Base-by-base conservation (phyloP, 2,797 vertebrate species). In the Choloepus didactylus region DNA sequence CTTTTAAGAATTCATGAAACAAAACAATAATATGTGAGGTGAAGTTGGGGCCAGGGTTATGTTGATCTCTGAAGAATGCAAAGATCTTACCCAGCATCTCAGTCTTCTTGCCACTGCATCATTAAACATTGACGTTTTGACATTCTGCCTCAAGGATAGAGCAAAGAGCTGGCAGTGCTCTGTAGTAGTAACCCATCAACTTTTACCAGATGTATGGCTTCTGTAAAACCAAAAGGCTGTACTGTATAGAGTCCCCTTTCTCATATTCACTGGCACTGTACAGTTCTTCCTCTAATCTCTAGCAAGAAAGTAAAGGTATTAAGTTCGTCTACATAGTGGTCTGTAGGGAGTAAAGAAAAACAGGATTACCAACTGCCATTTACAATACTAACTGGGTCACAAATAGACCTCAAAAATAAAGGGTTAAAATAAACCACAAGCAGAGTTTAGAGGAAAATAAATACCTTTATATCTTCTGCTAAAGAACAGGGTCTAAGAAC, bases 361-460 rank as follows among this genome's bases (percentile, higher is more conserved):
- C 64, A 76, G 38, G 18, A 56, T 88, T 80, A 86, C 41, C 25
- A n/a, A 51, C 3, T 19, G 11, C 21, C n/a, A 73, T 72, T 92
- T 93, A 83, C 14, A 90, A 27, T 88, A 69, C 27, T 94, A 60
- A 75, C 31, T 90, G 44, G 6, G 19, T 91, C 69, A 92, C 51
- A 91, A 44, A 86, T 59, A 41, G 46, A 89, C 18, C 44, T 92
- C 38, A 9, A 41, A 87, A 90, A 31, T 4, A 77, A 88, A 10
- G 31, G 64, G 14, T 96, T 96, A 62, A 11, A 87, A 91, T 77
- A 77, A 79, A 86, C 6, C 70, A 62, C 35, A 89, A 83, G 31
- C 3, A 29, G 49, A 29, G 38, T 69, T 92, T 27, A 89, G 27
- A 41, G n/a, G 9, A 60, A 93, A 81, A 76, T 29, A 96, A 31